Percentiles rank a stretch among this genome's conserved stretches.
These are phyloP conservation scores for Plebejus argus DNA, from an alignment of 2,888 invertebrate species.

Conservation along the genomic window DNA sequence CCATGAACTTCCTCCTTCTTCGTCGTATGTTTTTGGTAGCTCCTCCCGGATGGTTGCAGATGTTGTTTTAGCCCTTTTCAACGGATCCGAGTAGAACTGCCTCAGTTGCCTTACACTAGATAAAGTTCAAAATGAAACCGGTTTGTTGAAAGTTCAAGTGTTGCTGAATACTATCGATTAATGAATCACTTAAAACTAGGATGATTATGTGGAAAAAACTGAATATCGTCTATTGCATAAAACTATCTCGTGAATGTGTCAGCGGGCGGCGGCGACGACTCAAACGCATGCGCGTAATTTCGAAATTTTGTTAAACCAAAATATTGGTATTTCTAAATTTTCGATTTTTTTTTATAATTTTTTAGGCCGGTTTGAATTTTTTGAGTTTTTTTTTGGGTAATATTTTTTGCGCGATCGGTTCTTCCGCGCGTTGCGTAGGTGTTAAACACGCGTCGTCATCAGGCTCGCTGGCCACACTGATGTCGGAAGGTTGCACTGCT, in stretches of 20 bases:
- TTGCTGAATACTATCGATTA: slow-evolving; percentile 77
- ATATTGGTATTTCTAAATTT: slow-evolving; percentile 67
- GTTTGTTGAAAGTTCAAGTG: slow-evolving; percentile 76
- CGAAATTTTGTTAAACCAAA: slow-evolving; percentile 64
- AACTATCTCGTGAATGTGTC: slow-evolving; percentile 77
- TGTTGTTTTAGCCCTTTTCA: slow-evolving; percentile 69
- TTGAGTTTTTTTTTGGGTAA: slow-evolving; percentile 50
- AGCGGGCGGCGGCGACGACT: slow-evolving; percentile 66
- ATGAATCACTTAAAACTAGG: slow-evolving; percentile 74
- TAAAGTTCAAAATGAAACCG: slow-evolving; percentile 74
- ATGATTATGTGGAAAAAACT: slow-evolving; percentile 73
- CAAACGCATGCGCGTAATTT: slow-evolving; percentile 76
- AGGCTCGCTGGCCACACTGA: slow-evolving; percentile 79
- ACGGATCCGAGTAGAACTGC: slow-evolving; percentile 73
- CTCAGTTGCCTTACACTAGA: slow-evolving; percentile 77
- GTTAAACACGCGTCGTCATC: slow-evolving; percentile 75
- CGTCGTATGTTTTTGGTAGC: slow-evolving; percentile 60
- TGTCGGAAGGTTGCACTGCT: slow-evolving; percentile 66
- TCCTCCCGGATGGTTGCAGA: slow-evolving; percentile 75
- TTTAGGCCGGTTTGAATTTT: slow-evolving; percentile 61
- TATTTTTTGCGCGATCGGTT: slow-evolving; percentile 58
- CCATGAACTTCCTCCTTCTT: slow-evolving; percentile 62
- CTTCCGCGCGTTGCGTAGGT: slow-evolving; percentile 77
- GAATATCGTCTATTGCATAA: slow-evolving; percentile 77
- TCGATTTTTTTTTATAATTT: slow-evolving; percentile 47